Evolutionary conservation across 2,113 vertebrate genomes (phyloP), one percentile per base, ranked within the genome.

Genomic region (Brevimyrus niger): DNA sequence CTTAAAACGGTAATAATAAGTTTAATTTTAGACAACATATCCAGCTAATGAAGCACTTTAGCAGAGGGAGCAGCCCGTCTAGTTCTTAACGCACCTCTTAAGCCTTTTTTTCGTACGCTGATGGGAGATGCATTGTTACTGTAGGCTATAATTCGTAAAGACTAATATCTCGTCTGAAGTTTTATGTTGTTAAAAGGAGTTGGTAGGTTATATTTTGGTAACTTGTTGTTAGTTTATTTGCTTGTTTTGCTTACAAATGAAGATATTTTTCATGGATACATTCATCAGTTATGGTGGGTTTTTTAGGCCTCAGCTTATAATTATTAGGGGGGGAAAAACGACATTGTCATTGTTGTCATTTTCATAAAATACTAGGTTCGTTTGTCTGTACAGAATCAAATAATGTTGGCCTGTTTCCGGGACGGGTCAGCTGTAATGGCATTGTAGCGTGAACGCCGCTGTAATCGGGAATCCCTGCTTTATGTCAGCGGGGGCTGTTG

Each of bases 381-480:
- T 58, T 44, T 19, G 23, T 27, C 21, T 46, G 3, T 10, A 85
- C 80, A 84, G 38, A 69, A 69, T 27, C 15, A 21, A 86, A n/a
- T 86, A 50, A 27, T 13, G 44, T 50, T 47, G 10, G 46, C 83
- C 44, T 58, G 47, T 89, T 89, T 35, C 55, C 51, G 0, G 53
- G 90, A 85, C 90, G 4, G 27, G 82, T 73, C 15, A 21, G 88
- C 90, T 91, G 92, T 91, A 90, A 88, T 87, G n/a, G 42, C 88
- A 92, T 58, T 90, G 90, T 73, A 87, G 92, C 87, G 86, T 89
- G 65, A 87, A 38, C 3, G 19, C 44, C 47, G 91, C 88, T 73
- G 87, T 80, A 92, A 91, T 93, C 91, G 91, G 86, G 85, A 44
- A 88, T 90, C 65, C 91, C 93, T 93, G 94, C 50, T 87, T 44